Conservation (phyloP, 2,113 vertebrate genomes). For the Microcebus tavaratra region DNA sequence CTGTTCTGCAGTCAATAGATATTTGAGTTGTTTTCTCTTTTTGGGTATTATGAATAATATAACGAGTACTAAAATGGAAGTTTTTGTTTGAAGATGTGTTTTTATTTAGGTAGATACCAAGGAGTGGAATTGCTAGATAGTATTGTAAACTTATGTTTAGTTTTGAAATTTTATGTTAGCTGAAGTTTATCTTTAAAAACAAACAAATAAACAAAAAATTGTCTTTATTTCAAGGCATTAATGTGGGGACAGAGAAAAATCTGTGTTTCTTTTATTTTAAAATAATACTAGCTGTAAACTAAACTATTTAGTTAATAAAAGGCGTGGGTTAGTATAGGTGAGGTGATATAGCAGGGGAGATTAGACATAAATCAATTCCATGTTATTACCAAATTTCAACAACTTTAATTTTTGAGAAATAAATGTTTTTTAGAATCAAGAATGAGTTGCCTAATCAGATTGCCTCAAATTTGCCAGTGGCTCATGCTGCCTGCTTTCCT, state of each 20-base stretch:
- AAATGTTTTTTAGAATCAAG: background rate
- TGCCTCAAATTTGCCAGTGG: background rate
- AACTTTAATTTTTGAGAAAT: constrained; percentile 18
- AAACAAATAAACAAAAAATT: background rate
- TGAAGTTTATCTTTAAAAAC: constrained; percentile 23
- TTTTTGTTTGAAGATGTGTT: background rate
- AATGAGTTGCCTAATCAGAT: background rate
- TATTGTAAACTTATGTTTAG: background rate
- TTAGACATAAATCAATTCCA: background rate
- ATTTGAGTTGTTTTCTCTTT: background rate
- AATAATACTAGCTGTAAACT: background rate
- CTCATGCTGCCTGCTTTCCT: background rate
- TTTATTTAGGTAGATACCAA: background rate
- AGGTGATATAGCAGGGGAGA: background rate
- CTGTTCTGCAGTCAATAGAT: background rate
- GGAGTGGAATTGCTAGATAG: background rate
- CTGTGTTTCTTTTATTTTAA: background rate
- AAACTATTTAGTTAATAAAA: background rate
- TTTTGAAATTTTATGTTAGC: background rate
- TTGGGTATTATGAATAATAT: background rate
- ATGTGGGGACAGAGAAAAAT: background rate
- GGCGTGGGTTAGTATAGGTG: background rate
- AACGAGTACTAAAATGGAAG: background rate
- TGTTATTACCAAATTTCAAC: background rate
- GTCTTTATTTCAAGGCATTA: background rate